phyloP scores from a whole-genome alignment of 2,888 invertebrate species.

The Gerris lacustris region DNA sequence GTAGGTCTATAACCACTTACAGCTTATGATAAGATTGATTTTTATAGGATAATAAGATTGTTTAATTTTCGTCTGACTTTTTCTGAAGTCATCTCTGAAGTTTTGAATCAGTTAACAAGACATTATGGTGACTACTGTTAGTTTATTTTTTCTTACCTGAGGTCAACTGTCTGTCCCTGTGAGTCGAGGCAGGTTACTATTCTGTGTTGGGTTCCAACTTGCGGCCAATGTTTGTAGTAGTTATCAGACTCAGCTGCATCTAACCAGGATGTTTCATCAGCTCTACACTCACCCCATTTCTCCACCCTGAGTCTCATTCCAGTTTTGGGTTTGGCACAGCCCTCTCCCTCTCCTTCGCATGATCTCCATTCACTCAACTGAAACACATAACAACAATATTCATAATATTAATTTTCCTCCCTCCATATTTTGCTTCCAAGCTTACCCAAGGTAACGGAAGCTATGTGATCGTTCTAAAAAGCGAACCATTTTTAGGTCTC shows the following conservation, averaged over 20 bases:
- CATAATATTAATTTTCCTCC: no score
- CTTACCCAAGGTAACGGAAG: not conserved
- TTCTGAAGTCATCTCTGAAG: no score
- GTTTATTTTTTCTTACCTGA: constrained; percentile 22
- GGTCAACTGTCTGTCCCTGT: constrained; percentile 27
- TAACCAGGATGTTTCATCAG: constrained; percentile 4
- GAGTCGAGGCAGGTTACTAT: constrained; percentile 31
- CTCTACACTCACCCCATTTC: constrained; percentile 31
- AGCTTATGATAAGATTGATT: no score
- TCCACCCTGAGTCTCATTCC: constrained; percentile 30
- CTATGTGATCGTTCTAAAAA: no score
- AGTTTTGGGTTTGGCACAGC: constrained; percentile 21
- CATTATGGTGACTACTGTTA: no score
- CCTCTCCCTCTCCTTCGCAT: constrained; percentile 29
- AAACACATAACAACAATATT: constrained; percentile 2
- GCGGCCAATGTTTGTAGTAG: constrained; percentile 33
- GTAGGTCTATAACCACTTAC: no score
- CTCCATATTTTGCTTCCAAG: not conserved
- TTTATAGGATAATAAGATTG: no score
- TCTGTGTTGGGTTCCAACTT: constrained; percentile 31
- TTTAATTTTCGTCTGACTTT: no score
- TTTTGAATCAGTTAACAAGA: no score
- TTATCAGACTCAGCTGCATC: constrained; percentile 27
- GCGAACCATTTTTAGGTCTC: no score
- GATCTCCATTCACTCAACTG: constrained; percentile 35